Evolutionary conservation across 2,797 vertebrate genomes (phyloP), one percentile per base, ranked within the genome.

Genomic region (Martes flavigula): DNA sequence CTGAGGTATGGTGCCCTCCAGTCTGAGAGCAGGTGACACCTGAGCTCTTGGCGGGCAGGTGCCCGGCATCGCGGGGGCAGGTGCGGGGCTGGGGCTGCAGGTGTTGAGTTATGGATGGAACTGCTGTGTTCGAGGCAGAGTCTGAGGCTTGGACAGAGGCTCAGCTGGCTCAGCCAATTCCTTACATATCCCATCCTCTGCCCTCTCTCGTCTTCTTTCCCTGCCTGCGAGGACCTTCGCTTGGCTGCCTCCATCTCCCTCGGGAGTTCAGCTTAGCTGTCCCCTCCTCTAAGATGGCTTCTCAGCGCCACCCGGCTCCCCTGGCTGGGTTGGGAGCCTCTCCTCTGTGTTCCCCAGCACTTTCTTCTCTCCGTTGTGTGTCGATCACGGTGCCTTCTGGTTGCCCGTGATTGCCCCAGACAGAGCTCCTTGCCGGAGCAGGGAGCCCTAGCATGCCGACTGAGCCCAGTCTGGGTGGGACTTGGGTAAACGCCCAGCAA

Each of bases 51-150:
- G 35, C 17, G 72, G 68, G 30, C 60, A 8, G 20, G 64, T 25
- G 75, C 4, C 43, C 8, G 35, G 35, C 72, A 1, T 32, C 13
- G 0, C 1, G 1, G 60, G 82, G 9, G 14, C 82, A 73, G 83
- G 38, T 21, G 54, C 32, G 6, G n/a, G 25, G n/a, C 38, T 2
- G 13, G 2, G 18, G 73, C 8, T 60, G 23, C 20, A 11, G 38
- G 60, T 2, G 0, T 1, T 0, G 62, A 5, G 60, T 43, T 23
- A 32, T 23, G 5, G 46, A 5, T 5, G 0, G 48, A 73, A 3
- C 2, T 8, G 60, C 64, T 1, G 3, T 13, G 3, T 13, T 21
- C 0, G 20, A 84, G n/a, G 70, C 30, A 3, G 43, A 2, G 0
- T 27, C 35, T 35, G 0, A 3, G 30, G 40, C 40, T 51, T 13